Evolutionary conservation across 2,113 vertebrate genomes (phyloP), one percentile per base, ranked within the genome.

Genomic region (Urocitellus parryii): DNA sequence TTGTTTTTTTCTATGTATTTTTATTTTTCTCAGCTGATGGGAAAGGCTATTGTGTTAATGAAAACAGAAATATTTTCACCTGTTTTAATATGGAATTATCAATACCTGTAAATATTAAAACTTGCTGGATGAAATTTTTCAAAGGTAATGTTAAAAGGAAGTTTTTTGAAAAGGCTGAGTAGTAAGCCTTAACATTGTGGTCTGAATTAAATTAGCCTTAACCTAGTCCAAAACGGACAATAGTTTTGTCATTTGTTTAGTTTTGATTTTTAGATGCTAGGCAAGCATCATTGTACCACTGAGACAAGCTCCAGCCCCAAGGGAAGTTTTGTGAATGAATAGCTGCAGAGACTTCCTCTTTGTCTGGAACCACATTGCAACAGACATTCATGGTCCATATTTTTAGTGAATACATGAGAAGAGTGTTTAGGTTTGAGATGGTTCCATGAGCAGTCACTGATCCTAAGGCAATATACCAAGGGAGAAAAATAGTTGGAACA

Each of bases 381-480:
- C 13, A 67, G 58, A 56, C 4, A 5, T 4, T 20, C 5, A 29
- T 2, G 29, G 20, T 2, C 0, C 18, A 2, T 22, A 13, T 53
- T 39, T 56, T 48, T 3, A 48, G 12, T 12, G n/a, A 65, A 12
- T 67, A 2, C 17, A 8, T 53, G 48, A 14, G 29, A 70, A 1
- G 11, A 77, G 34, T 56, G 9, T n/a, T 48, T 56, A 48, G 22
- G 20, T 34, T 17, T 0, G 17, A 45, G 20, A 24, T 37, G 14
- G 6, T 74, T 32, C 6, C 8, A 9, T 42, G 11, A 39, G 48
- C 17, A 17, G 2, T 6, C 6, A 34, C 10, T 4, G 12, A 79
- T 67, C 8, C 45, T 34, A 32, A 76, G 27, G 4, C 14, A 61
- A 1, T 22, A 1, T 22, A 5, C 8, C 37, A 80, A 11, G 13